Conservation (phyloP, 2,888 invertebrate species). For the Eristalis tenax region DNA sequence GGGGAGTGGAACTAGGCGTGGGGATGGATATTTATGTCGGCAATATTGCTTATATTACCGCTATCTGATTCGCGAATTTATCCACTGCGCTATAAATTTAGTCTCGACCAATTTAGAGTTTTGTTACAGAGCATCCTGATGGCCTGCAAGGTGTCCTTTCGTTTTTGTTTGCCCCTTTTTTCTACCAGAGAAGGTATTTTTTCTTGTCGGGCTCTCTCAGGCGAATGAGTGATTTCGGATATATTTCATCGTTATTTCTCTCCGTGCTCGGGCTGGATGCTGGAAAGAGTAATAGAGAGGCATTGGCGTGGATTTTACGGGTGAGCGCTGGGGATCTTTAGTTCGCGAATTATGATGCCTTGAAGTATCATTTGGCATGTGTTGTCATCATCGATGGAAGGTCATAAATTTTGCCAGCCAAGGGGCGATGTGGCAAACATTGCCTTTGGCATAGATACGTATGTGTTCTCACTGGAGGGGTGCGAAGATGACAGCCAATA, state of each 20-base stretch:
- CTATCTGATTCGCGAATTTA: constrained; percentile 64
- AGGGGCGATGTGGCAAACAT: neutral
- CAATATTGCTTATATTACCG: constrained; percentile 67
- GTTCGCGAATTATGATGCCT: constrained; percentile 35
- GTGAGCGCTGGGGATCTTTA: constrained; percentile 26
- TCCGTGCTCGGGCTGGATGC: neutral
- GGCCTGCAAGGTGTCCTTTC: neutral
- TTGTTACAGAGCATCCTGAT: neutral
- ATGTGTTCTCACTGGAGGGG: neutral
- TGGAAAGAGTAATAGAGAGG: neutral
- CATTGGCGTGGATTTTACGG: constrained; percentile 38
- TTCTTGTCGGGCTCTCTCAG: constrained; percentile 5
- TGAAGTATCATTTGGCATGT: neutral
- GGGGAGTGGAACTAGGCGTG: neutral
- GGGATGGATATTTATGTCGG: constrained; percentile 57
- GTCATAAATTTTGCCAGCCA: neutral
- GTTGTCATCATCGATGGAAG: neutral
- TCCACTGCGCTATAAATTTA: constrained; percentile 64
- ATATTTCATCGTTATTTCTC: neutral
- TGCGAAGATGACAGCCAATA: neutral
- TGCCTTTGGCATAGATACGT: too few species aligned
- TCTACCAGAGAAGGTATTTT: neutral
- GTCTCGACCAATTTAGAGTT: constrained; percentile 51
- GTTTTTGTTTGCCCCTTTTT: neutral
- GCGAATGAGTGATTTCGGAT: constrained; percentile 40